Percentiles rank a stretch among this genome's conserved stretches.
phyloP scores from a whole-genome alignment of 2,113 vertebrate species.

The Ctenodactylus gundi region DNA sequence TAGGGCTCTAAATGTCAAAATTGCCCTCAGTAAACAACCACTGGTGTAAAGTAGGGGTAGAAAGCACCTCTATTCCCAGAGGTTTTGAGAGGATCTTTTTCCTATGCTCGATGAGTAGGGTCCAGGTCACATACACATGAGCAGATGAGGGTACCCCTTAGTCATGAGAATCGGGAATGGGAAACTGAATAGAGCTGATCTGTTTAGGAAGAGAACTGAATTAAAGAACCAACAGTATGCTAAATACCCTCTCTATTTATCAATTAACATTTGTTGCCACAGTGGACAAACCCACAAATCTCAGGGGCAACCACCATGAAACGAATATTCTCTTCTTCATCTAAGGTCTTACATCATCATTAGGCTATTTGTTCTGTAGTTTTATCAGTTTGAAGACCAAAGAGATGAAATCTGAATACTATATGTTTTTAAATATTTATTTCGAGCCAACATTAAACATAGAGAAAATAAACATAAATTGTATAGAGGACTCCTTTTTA shows the following conservation, averaged over 20 bases:
- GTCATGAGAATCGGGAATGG: background rate
- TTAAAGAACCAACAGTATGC: background rate
- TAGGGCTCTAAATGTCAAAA: background rate
- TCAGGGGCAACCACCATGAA: background rate
- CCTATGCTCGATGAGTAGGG: background rate
- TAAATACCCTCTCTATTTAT: background rate
- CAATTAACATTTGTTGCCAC: background rate
- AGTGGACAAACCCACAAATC: background rate
- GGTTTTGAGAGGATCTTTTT: background rate
- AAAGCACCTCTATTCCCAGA: background rate
- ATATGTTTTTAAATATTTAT: background rate
- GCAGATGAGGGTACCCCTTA: fast-evolving
- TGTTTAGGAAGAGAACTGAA: background rate
- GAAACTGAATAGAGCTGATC: background rate
- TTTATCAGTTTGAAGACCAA: background rate
- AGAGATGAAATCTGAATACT: background rate
- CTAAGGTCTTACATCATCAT: background rate
- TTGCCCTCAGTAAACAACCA: background rate
- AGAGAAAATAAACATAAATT: background rate
- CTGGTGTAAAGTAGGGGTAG: background rate
- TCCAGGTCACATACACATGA: background rate
- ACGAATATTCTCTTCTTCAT: background rate
- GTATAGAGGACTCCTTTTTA: background rate
- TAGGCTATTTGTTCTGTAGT: background rate
- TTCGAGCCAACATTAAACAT: background rate